Evolutionary conservation across 2,113 vertebrate species (phyloP), one percentile per base, ranked within the genome.

Genomic region (Abramis brama): DNA sequence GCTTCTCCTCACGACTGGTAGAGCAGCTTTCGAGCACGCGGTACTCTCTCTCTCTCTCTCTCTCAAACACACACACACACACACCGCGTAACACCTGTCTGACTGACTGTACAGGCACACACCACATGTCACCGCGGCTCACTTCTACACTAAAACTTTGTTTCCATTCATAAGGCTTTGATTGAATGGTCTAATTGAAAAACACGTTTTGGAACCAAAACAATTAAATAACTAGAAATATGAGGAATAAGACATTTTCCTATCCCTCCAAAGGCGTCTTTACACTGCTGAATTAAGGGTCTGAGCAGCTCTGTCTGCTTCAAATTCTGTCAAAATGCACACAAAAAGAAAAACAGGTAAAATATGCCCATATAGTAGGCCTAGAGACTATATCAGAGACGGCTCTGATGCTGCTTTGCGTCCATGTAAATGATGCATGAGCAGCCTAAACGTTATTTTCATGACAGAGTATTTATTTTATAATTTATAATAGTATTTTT

Each of bases 71-170:
- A 39, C 6, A 39, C 36, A 39, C 12, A 60, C 77, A 21, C 59
- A 19, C 50, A 6, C 47, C 57, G 71, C 33, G 83, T 71, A 82
- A 74, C 87, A 88, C 87, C 78, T 88, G 87, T 82, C 78, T 78
- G 43, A 75, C 82, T 52, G 77, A 80, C 76, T 57, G n/a, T 80
- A 73, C 82, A 39, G 4, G 21, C 82, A 73, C 47, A 73, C 82
- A 83, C 50, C 82, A 73, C 82, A 71, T 73, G 82, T 83, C 80
- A 70, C 82, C 50, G 50, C 68, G 73, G 64, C 60, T 73, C 55
- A 79, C 66, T 30, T 47, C 43, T 57, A 25, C 39, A 33, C 52
- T 59, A 33, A 50, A 60, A 84, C 52, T 52, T 50, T 74, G 52
- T 84, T 84, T 85, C 45, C 39, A 71, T 75, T 52, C 45, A 5